A percentile compares a stretch with the other conserved stretches of the same genome.
Evolutionary conservation across 2,888 invertebrate species (phyloP).

Genomic region (Drosophila merina): DNA sequence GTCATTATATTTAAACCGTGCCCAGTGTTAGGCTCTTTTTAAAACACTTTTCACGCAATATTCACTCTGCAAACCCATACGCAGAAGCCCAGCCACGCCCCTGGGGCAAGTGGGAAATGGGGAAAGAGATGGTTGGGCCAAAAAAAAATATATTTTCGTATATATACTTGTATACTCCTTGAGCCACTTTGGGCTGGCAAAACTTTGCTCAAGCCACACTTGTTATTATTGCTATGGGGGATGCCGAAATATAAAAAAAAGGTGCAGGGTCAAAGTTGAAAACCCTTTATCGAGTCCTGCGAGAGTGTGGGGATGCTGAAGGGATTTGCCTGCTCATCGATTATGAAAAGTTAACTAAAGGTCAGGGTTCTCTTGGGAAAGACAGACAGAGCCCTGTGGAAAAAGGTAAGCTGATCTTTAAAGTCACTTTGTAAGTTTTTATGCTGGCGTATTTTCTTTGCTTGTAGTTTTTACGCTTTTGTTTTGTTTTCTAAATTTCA

Average conservation of each 20-base stretch:
- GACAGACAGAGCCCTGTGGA: conserved; percentile 16
- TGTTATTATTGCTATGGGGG: conserved; percentile 55
- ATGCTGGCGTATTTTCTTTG: conserved; percentile 2
- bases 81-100: conserved; percentile 15
- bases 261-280: conserved; percentile 63
- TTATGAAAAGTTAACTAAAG: conserved; percentile 72
- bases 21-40: conserved; percentile 22
- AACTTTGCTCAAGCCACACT: conserved; percentile 62
- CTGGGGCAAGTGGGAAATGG: conserved; percentile 48
- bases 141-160: conserved; percentile 32
- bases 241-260: conserved; percentile 43
- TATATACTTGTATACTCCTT: conserved; percentile 16
- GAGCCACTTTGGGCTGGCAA: conserved; percentile 27
- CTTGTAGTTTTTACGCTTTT: neutral
- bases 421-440: conserved; percentile 25
- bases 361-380: conserved; percentile 53
- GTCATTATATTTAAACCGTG: conserved; percentile 40
- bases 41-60: conserved; percentile 59
- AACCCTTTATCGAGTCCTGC: conserved; percentile 66
- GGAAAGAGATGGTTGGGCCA: conserved; percentile 20
- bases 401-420: conserved; percentile 26
- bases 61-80: conserved; percentile 10
- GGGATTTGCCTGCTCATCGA: conserved; percentile 67
- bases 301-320: conserved; percentile 1
- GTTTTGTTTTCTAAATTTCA: conserved; percentile 5